Percentiles rank a stretch among this genome's conserved stretches.
Conservation (phyloP, 2,113 vertebrate genomes). For the Rhizomys pruinosus region DNA sequence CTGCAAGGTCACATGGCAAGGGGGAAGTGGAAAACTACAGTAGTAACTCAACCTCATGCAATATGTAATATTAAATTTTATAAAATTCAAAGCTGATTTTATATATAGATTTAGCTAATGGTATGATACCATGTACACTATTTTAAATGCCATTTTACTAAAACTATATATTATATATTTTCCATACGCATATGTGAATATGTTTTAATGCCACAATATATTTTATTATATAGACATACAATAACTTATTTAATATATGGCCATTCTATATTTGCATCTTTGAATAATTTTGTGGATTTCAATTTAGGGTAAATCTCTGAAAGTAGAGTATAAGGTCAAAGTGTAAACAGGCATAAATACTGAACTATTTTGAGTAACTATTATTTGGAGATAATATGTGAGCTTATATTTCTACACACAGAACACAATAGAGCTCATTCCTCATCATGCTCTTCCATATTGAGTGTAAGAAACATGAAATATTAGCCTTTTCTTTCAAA, state of each 20-base stretch:
- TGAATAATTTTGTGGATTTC: constrained; percentile 9
- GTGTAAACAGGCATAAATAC: not conserved
- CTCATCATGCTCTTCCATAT: not conserved
- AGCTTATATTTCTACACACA: not conserved
- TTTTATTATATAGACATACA: not conserved
- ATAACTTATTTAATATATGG: not conserved
- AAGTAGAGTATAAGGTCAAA: not conserved
- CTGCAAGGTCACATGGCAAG: not conserved
- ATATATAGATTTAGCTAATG: not conserved
- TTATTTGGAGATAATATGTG: not conserved
- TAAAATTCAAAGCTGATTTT: not conserved
- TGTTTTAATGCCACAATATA: not conserved
- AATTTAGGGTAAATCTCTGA: not conserved
- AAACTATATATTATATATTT: not conserved
- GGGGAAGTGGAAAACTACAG: not conserved
- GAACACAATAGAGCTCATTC: not conserved
- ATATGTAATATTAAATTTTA: not conserved
- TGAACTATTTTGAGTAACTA: not conserved
- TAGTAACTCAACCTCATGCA: not conserved
- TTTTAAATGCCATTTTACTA: not conserved
- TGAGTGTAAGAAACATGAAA: not conserved
- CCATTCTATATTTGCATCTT: not conserved
- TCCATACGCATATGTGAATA: not conserved
- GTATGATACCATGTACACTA: not conserved
- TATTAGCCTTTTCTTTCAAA: too few relatives aligned